Evolutionary conservation across 2,113 vertebrate species (phyloP), one percentile per base, ranked within the genome.

Genomic region (Datnioides undecimradiatus): DNA sequence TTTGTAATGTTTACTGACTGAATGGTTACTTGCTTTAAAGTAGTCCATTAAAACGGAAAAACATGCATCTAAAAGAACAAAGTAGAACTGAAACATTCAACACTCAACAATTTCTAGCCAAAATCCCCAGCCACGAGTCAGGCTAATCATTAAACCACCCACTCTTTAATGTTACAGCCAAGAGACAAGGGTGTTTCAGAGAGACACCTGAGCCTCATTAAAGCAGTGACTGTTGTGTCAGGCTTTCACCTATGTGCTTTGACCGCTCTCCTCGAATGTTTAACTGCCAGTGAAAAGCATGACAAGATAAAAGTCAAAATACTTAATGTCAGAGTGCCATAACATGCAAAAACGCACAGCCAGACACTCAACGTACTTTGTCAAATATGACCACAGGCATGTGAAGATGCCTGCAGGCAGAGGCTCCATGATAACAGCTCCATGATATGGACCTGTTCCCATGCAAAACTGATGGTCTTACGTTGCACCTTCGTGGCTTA

Each of bases 331-430:
- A 0, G 21, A 31, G 40, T 2, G 52, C 14, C 19, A 83, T 90
- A 82, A 91, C 82, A 89, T 87, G 82, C 87, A 88, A 90, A 90
- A 89, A 40, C 23, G 25, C 52, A 59, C 29, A 23, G 7, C 23
- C 1, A 21, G 33, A 68, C 62, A 58, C 73, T 69, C 13, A 40
- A 8, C 34, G 59, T 29, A 11, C 84, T 79, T 60, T 78, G 79
- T 79, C 55, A 62, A 65, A 29, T 74, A 48, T 45, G 51, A 83
- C 41, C 43, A 38, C 69, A 12, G 12, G 57, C 9, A 0, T 62
- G 66, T 62, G 38, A 16, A 72, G 19, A 52, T 41, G 60, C 1
- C 46, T 17, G 43, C 57, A 16, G 76, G 48, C 25, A 46, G 55
- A 76, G 40, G 59, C 58, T 54, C 12, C 16, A n/a, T 49, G 76